These are phyloP conservation scores for Parthenolecanium corni DNA, from an alignment of 2,888 invertebrate genomes.

Conservation along the genomic window DNA sequence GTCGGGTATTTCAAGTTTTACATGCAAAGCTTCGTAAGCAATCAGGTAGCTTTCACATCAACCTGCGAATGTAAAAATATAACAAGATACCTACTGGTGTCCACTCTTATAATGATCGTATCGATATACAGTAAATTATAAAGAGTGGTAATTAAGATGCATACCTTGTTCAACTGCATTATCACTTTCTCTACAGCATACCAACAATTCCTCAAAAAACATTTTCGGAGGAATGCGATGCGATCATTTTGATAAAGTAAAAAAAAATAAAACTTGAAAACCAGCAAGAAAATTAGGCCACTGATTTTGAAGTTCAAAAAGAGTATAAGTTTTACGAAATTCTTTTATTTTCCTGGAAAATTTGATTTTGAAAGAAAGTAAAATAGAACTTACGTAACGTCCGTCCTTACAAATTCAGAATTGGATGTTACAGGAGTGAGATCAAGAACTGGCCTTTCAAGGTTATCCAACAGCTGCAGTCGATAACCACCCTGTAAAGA, in stretches of 20 bases:
- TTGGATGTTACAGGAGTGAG: slow-evolving; percentile 69
- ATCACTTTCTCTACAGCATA: slow-evolving; percentile 11
- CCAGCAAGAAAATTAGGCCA: background rate
- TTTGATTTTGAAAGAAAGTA: background rate
- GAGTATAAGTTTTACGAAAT: too few relatives aligned
- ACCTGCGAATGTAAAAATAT: background rate
- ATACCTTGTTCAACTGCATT: slow-evolving; percentile 4
- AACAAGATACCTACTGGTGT: background rate
- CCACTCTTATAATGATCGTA: slow-evolving; percentile 15
- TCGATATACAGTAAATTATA: slow-evolving; percentile 18
- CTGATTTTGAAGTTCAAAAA: background rate
- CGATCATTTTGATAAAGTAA: background rate
- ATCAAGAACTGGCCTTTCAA: slow-evolving; percentile 72
- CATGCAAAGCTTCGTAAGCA: too few relatives aligned
- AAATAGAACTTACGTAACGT: slow-evolving; percentile 65
- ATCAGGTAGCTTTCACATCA: slow-evolving; percentile 9
- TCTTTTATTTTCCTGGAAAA: too few relatives aligned
- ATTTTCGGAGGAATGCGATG: background rate
- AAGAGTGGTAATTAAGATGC: slow-evolving; percentile 20
- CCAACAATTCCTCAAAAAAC: too few relatives aligned
- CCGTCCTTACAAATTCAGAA: slow-evolving; percentile 67
- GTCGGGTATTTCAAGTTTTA: too few relatives aligned
- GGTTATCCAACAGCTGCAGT: slow-evolving; percentile 70
- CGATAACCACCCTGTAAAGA: slow-evolving; percentile 76
- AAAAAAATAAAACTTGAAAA: background rate